These are phyloP conservation scores for Gymnoscelis rufifasciata DNA, from an alignment of 2,888 invertebrate genomes.

Conservation along the genomic window DNA sequence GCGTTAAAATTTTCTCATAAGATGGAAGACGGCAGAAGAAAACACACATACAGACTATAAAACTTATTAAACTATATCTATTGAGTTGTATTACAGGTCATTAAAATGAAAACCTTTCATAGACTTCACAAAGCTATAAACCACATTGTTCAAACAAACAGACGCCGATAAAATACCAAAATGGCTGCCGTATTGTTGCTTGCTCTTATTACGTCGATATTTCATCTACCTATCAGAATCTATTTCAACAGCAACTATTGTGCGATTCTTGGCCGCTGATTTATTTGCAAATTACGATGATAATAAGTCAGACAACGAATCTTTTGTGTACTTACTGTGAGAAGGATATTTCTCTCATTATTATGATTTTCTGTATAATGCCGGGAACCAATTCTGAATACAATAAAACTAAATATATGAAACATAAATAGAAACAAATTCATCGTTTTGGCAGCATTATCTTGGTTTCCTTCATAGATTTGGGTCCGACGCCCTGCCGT, in stretches of 20 bases:
- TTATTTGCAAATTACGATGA: slow-evolving; percentile 14
- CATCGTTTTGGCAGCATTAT: no score
- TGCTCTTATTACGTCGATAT: slow-evolving; percentile 16
- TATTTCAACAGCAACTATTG: slow-evolving; percentile 13
- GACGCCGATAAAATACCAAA: slow-evolving; percentile 7
- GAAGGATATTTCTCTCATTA: no score
- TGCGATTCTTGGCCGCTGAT: slow-evolving; percentile 10
- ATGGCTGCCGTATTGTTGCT: slow-evolving; percentile 6
- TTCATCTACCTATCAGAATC: slow-evolving; percentile 17
- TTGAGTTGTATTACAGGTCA: no score
- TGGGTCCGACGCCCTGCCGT: no score
- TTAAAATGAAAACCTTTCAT: no score
- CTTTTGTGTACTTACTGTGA: background rate
- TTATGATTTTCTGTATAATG: background rate
- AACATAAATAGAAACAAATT: no score
- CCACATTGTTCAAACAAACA: slow-evolving; percentile 3
- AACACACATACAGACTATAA: no score
- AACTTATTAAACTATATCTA: no score
- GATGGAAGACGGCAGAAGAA: no score
- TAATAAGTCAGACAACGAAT: slow-evolving; percentile 6
- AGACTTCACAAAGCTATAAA: slow-evolving; percentile 1
- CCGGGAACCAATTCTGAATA: background rate
- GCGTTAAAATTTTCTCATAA: no score
- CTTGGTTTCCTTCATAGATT: no score
- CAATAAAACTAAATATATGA: no score